Base-by-base conservation (phyloP, 2,797 vertebrate species). In the Xerus rutilus region DNA sequence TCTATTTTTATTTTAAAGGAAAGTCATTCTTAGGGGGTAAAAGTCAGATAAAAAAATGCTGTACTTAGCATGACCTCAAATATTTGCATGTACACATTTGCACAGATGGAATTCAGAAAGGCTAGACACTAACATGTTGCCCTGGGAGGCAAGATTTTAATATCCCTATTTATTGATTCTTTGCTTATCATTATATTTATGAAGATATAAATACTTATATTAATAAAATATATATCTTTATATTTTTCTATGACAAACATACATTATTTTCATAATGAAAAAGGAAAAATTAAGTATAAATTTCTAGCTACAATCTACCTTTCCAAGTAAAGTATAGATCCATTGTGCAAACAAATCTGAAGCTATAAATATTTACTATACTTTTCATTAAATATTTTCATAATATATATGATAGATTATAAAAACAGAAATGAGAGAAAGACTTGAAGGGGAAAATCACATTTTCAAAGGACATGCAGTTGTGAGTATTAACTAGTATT, bases 21-120 rank as follows among this genome's bases (percentile, higher is more conserved):
- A 81, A 62, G 39, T 76, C 17, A 90, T 59, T 86, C 25, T 43
- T 57, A 89, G 25, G 69, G 8, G 2, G 30, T 25, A 39, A 89
- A 94, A 94, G 5, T 73, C 23, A 74, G 18, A 64, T 54, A 14
- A 81, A 76, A 76, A 76, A 20, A 35, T 85, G 30, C 8, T 79
- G 0, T 47, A 7, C 4, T 13, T 21, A 62, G 17, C 59, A 45
- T n/a, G 25, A 23, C 15, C 18, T 94, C 86, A 35, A 91, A 77
- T 83, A 73, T 62, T 84, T 88, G 35, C 21, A 30, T n/a, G 30
- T 72, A 1, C 20, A 18, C 8, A 74, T 91, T 90, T 69, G 25
- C 12, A 65, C 14, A 94, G 21, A 67, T n/a, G 79, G 76, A 86
- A 81, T 64, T 89, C 20, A 32, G 30, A 89, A 93, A 79, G 59